phyloP scores from a whole-genome alignment of 2,888 invertebrate genomes.

The Plebejus argus region DNA sequence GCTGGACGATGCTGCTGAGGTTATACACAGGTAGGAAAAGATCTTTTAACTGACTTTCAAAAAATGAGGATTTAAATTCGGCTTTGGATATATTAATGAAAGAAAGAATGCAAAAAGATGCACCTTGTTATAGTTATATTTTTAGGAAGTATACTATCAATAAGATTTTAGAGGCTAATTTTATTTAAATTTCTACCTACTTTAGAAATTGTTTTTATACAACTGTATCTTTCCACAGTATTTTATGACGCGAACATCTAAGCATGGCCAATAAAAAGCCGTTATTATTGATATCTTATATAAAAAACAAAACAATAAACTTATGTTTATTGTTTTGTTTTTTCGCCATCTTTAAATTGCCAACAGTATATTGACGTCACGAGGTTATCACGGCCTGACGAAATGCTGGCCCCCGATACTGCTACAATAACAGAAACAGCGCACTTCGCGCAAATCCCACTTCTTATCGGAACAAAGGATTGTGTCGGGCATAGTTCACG shows the following conservation, averaged over 20 bases:
- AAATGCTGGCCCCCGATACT: neutral
- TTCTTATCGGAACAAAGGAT: neutral
- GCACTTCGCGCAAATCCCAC: neutral
- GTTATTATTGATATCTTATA: slow-evolving; percentile 1
- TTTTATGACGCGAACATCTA: neutral
- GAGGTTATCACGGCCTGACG: slow-evolving; percentile 8
- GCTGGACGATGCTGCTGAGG: slow-evolving; percentile 92
- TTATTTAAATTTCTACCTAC: neutral
- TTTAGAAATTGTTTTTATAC: neutral
- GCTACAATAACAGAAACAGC: neutral
- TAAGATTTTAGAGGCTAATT: too few relatives aligned
- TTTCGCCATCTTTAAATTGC: neutral
- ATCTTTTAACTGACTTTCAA: too few relatives aligned
- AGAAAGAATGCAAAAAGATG: too few relatives aligned
- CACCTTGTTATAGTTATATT: too few relatives aligned
- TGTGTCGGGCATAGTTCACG: neutral
- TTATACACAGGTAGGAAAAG: slow-evolving; percentile 84
- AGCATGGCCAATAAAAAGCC: neutral
- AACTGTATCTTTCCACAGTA: neutral
- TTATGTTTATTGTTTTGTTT: slow-evolving; percentile 9
- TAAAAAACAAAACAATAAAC: too few relatives aligned
- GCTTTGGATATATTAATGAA: too few relatives aligned
- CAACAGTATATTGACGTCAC: slow-evolving; percentile 8
- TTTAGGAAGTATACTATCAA: too few relatives aligned
- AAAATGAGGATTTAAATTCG: too few relatives aligned